Conservation (phyloP, 2,888 invertebrate genomes). For the Mayetiola destructor region DNA sequence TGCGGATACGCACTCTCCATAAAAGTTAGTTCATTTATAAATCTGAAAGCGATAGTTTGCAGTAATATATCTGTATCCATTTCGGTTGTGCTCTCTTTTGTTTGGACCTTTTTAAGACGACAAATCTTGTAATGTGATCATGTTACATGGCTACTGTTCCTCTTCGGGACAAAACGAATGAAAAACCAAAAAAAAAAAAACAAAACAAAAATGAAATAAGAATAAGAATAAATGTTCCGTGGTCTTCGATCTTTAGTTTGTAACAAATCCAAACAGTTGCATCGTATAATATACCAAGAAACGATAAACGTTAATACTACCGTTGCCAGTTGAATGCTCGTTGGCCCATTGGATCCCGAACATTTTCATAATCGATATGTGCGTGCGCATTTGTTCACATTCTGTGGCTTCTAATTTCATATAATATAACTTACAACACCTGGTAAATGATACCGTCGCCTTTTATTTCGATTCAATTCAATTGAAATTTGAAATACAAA, state of each 20-base stretch:
- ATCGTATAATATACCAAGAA: neutral
- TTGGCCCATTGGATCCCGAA: too few species aligned
- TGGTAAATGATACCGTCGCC: too few species aligned
- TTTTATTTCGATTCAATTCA: too few species aligned
- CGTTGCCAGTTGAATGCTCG: too few species aligned
- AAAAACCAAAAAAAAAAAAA: too few species aligned
- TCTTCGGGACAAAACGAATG: neutral
- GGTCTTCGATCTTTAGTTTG: too few species aligned
- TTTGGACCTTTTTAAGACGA: neutral
- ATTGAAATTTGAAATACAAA: too few species aligned
- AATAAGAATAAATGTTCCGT: too few species aligned
- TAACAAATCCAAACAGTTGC: too few species aligned
- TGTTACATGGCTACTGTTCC: slow-evolving; percentile 6
- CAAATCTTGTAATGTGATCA: neutral
- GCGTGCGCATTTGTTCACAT: neutral
- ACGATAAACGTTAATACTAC: neutral
- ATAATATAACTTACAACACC: neutral
- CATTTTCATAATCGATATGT: neutral
- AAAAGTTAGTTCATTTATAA: neutral
- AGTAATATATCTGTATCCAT: too few species aligned
- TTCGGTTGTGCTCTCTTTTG: neutral
- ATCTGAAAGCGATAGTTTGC: neutral
- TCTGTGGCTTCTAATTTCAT: neutral
- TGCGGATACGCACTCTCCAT: too few species aligned
- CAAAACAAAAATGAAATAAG: too few species aligned